Evolutionary conservation across 1,140 invertebrate genomes (phyloP), one percentile per base, ranked within the genome.

Genomic region (Thalassaphorura encarpata): DNA sequence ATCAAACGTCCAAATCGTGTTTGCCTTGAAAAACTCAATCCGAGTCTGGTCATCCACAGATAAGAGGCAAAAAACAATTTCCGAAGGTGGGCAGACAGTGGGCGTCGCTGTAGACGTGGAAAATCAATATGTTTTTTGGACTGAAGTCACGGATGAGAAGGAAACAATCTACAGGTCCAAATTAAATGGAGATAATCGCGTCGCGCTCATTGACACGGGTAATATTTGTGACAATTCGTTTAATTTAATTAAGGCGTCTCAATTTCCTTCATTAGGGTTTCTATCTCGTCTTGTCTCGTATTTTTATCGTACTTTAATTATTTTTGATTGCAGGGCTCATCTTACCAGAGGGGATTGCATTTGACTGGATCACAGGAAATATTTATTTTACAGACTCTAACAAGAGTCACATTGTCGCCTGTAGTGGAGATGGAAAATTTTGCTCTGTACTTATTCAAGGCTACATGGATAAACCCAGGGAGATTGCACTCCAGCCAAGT

Each of bases 361-460:
- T 89, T 0, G 89, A 93, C 68, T 90, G 84, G 82, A 68, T 90
- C 16, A 87, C 83, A 0, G 75, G 76, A 1, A 88, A 88, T 67
- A 71, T 90, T 36, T 87, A 85, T 68, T 90, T 91, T 69, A 84
- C 83, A 0, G 88, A 91, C 67, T 78, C 79, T 19, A 73, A 78
- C 21, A 72, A 80, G 45, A 77, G 80, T 19, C 80, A 79, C 51
- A 84, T 94, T 33, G 83, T 80, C 0, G 88, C 84, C 1, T 90
- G 88, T 64, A 76, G 70, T 1, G 73, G 74, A 16, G 74, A 83
- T 62, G 83, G 79, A 0, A 58, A 70, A 1, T 69, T 77, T 50
- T 84, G 85, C 68, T 74, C 77, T 8, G 72, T 83, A 31, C 66
- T 88, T 8, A 52, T 65, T 8, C 31, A 52, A 48, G 58, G 60